Percentiles rank a stretch among this genome's conserved stretches.
Evolutionary conservation across 2,797 vertebrate genomes (phyloP).

Genomic region (Uromys caudimaculatus): DNA sequence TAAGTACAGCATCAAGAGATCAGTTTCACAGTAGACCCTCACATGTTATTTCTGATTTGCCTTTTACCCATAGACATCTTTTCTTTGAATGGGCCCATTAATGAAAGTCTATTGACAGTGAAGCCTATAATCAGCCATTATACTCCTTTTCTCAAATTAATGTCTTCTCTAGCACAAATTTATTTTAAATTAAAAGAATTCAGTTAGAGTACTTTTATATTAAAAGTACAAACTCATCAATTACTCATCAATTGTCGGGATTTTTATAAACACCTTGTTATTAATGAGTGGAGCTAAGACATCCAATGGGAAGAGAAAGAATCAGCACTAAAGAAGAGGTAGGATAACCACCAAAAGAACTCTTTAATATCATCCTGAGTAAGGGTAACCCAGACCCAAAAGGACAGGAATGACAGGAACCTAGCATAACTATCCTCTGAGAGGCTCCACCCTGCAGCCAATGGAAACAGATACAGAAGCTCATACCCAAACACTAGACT

Average conservation of each 20-base stretch:
- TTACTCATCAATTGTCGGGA: slow-evolving; percentile 15
- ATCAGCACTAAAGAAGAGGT: not conserved
- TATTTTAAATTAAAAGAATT: slow-evolving; percentile 56
- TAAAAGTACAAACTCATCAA: slow-evolving; percentile 43
- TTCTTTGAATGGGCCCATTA: slow-evolving; percentile 1
- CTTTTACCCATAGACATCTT: slow-evolving; percentile 25
- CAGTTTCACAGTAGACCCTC: slow-evolving; percentile 23
- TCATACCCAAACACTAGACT: not conserved
- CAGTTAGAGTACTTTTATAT: slow-evolving; percentile 45
- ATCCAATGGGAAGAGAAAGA: not conserved
- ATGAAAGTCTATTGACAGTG: not conserved
- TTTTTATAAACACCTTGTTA: not conserved
- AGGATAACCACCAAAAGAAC: not conserved
- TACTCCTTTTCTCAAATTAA: slow-evolving; percentile 38
- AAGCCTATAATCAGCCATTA: not conserved
- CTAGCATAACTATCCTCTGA: not conserved
- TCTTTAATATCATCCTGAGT: not conserved
- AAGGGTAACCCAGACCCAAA: not conserved
- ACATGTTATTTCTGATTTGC: not conserved
- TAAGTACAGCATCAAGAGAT: slow-evolving; percentile 22
- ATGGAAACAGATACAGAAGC: not conserved
- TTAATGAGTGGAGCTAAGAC: not conserved
- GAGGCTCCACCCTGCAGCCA: not conserved
- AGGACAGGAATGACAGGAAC: not conserved
- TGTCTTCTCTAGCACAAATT: slow-evolving; percentile 50